Percentiles rank a stretch among this genome's conserved stretches.
These are phyloP conservation scores for Ophion ventricosus DNA, from an alignment of 2,888 invertebrate species.

Conservation along the genomic window DNA sequence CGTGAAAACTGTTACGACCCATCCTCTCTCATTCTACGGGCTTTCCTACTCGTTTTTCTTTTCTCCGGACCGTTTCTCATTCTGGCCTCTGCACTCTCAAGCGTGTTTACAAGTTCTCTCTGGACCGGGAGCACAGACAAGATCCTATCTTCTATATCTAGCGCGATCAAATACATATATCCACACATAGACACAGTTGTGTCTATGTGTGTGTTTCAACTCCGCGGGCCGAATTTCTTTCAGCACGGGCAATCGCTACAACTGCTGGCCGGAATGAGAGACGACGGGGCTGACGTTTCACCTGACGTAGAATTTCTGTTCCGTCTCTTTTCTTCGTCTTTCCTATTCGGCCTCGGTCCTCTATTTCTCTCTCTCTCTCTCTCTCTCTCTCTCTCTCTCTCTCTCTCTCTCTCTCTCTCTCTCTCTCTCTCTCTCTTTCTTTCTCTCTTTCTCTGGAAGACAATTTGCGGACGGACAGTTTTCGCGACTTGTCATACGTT, in stretches of 20 bases:
- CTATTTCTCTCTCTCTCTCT: not conserved
- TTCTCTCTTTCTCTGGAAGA: not conserved
- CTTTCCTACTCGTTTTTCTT: constrained; percentile 22
- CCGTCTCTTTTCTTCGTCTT: constrained; percentile 8
- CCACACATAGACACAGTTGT: not conserved
- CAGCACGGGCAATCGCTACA: constrained; percentile 13
- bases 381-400: not conserved
- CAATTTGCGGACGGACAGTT: too few relatives aligned
- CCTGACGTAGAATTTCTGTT: constrained; percentile 47
- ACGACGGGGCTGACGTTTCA: constrained; percentile 52
- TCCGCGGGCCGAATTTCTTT: not conserved
- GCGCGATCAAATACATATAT: not conserved
- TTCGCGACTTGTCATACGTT: too few relatives aligned
- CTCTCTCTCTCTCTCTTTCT: not conserved
- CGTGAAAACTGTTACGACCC: constrained; percentile 60
- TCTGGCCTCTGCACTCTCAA: constrained; percentile 36
- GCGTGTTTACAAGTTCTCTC: constrained; percentile 47
- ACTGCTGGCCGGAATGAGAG: constrained; percentile 32
- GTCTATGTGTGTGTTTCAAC: constrained; percentile 3
- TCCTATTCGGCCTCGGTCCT: not conserved
- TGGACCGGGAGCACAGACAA: not conserved
- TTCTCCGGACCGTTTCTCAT: constrained; percentile 52
- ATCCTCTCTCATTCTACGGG: constrained; percentile 22
- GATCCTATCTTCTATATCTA: constrained; percentile 1
- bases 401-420: not conserved